Conservation (phyloP, 2,888 invertebrate genomes). For the Metopia argyrocephala region DNA sequence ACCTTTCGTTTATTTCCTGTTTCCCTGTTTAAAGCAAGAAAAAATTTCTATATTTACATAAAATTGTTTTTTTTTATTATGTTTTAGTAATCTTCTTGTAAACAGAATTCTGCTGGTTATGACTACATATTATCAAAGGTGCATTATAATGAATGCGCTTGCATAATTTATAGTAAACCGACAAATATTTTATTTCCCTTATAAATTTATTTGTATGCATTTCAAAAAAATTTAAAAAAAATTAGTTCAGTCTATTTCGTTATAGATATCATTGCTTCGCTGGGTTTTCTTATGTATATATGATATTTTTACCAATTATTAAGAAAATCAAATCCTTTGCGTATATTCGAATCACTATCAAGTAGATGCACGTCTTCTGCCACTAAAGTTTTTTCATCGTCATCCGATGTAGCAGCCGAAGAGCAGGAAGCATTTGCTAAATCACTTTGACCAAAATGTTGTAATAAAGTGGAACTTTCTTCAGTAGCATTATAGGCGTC, state of each 20-base stretch:
- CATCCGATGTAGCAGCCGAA: constrained; percentile 64
- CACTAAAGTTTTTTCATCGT: constrained; percentile 67
- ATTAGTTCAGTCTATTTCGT: constrained; percentile 57
- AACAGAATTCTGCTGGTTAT: neutral
- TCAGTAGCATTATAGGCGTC: constrained; percentile 50
- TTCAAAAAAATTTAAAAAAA: constrained; percentile 23
- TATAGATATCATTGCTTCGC: constrained; percentile 30
- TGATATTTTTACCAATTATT: constrained; percentile 70
- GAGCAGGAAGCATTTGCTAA: constrained; percentile 66
- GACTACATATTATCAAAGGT: neutral
- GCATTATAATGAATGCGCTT: neutral
- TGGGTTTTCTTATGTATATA: constrained; percentile 33
- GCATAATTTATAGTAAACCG: neutral
- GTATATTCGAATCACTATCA: constrained; percentile 67
- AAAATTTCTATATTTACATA: neutral
- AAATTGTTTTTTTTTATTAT: neutral
- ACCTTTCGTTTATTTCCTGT: no score
- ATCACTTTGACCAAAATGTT: constrained; percentile 63
- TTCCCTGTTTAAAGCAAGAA: neutral
- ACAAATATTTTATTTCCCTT: neutral
- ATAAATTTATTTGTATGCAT: no score
- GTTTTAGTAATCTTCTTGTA: neutral
- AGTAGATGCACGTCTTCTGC: constrained; percentile 69
- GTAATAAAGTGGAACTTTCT: constrained; percentile 58
- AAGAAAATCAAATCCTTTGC: constrained; percentile 73